Percentiles rank a stretch among this genome's conserved stretches.
Evolutionary conservation across 2,113 vertebrate genomes (phyloP).

Genomic region (Sialia sialis): DNA sequence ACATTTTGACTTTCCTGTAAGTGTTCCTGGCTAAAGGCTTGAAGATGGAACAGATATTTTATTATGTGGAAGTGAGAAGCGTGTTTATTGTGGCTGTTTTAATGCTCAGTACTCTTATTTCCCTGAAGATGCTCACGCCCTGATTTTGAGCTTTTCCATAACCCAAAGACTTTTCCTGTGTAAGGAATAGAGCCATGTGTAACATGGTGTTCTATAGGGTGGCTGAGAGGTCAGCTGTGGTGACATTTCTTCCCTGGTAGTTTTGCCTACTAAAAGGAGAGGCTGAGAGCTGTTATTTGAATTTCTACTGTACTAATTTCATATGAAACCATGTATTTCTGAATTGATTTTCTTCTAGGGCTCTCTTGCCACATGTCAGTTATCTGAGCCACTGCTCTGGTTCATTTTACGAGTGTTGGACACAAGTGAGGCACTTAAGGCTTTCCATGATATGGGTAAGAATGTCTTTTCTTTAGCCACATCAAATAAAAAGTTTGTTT

Average conservation of each 20-base stretch:
- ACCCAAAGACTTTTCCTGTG: fast-evolving
- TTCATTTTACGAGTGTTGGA: constrained; percentile 97
- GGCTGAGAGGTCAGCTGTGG: neutral
- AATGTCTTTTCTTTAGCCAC: neutral
- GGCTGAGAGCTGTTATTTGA: neutral
- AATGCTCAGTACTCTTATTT: neutral
- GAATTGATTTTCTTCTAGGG: constrained; percentile 74
- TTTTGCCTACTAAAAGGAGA: neutral
- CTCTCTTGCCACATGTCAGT: constrained; percentile 95
- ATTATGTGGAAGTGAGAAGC: neutral
- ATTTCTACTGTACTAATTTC: neutral
- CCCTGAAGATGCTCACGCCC: neutral
- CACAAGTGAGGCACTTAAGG: constrained; percentile 95
- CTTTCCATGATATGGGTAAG: constrained; percentile 98
- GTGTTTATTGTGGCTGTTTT: neutral
- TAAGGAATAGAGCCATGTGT: neutral
- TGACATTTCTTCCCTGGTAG: neutral
- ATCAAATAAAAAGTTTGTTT: neutral
- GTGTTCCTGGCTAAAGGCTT: neutral
- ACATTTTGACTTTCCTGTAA: neutral
- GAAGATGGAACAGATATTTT: neutral
- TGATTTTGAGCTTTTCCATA: neutral
- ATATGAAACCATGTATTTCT: neutral
- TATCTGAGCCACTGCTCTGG: constrained; percentile 96
- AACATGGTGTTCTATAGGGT: neutral